Evolutionary conservation across 2,113 vertebrate genomes (phyloP), one percentile per base, ranked within the genome.

Genomic region (Poeciliopsis occidentalis): DNA sequence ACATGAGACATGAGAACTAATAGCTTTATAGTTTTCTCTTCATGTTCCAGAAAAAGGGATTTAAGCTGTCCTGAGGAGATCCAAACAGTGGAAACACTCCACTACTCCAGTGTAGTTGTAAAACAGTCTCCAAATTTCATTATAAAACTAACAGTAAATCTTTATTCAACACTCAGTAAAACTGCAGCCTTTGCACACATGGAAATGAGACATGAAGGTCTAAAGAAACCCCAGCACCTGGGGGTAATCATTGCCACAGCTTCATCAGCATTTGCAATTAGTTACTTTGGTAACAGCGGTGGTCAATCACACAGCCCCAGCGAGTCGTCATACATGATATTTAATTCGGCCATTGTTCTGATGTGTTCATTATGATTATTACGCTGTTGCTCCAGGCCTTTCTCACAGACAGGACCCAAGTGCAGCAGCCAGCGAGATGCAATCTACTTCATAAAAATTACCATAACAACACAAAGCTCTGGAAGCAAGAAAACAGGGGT

Each of bases 391-490:
- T 78, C 31, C 26, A 31, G 86, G 86, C 78, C 77, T 73, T 81
- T 84, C 79, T 79, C 77, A 51, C 70, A 82, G 79, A 85, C 79
- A 37, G 79, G 78, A 83, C 76, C 87, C 85, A 83, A 88, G 88
- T 83, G 85, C 76, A 88, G 78, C 86, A 89, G 71, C 70, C 82
- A 65, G 77, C 71, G 60, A 78, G 84, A 91, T 91, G 85, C 85
- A 89, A 91, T 91, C 83, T 90, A 84, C 90, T 84, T 84, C 84
- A 78, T 76, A 68, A 66, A 81, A 90, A 91, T 93, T 91, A 92
- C 71, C 92, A 93, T 93, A 90, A 92, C 90, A 88, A 85, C 88
- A 83, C 83, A 69, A 90, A 81, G 79, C 83, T 76, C 76, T 69
- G 73, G 83, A 83, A 69, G 76, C 75, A 71, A 31, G 63, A 60